Percentiles rank a stretch among this genome's conserved stretches.
Conservation (phyloP, 2,113 vertebrate genomes). For the Oriolus oriolus region DNA sequence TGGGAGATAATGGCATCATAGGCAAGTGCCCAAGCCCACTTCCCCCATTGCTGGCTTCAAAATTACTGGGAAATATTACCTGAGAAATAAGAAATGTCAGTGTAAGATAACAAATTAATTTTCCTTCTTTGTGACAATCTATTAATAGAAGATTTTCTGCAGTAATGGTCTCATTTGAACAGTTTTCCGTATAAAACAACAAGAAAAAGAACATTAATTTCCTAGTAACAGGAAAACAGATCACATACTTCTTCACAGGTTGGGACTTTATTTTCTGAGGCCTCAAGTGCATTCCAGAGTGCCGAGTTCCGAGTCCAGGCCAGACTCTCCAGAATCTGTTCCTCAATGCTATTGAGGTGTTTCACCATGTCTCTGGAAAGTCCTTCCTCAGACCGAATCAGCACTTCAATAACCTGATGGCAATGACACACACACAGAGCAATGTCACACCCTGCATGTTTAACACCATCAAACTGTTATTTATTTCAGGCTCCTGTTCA, state of each 20-base stretch:
- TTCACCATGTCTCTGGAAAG: slow-evolving; percentile 98
- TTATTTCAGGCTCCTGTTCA: not conserved
- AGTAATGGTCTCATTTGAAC: not conserved
- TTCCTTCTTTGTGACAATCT: not conserved
- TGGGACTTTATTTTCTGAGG: slow-evolving; percentile 81
- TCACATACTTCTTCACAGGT: slow-evolving; percentile 91
- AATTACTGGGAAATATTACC: slow-evolving; percentile 92
- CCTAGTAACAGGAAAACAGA: not conserved
- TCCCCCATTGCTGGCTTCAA: slow-evolving; percentile 81
- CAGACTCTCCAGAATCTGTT: slow-evolving; percentile 90
- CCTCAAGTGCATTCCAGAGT: slow-evolving; percentile 83
- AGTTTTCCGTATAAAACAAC: not conserved
- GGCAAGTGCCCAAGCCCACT: slow-evolving; percentile 81
- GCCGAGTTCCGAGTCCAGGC: slow-evolving; percentile 87
- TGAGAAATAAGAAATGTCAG: slow-evolving; percentile 61
- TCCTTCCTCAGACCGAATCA: slow-evolving; percentile 94
- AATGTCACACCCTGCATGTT: not conserved
- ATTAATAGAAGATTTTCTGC: not conserved
- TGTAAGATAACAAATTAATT: not conserved
- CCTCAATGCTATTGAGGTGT: slow-evolving; percentile 93
- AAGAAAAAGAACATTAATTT: not conserved
- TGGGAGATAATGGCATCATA: slow-evolving; percentile 87
- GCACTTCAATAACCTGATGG: slow-evolving; percentile 90
- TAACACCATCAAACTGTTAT: not conserved
- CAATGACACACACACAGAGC: not conserved